Percentiles rank a stretch among this genome's conserved stretches.
Evolutionary conservation across 1,140 invertebrate genomes (phyloP).

Genomic region (Sesamia nonagrioides): DNA sequence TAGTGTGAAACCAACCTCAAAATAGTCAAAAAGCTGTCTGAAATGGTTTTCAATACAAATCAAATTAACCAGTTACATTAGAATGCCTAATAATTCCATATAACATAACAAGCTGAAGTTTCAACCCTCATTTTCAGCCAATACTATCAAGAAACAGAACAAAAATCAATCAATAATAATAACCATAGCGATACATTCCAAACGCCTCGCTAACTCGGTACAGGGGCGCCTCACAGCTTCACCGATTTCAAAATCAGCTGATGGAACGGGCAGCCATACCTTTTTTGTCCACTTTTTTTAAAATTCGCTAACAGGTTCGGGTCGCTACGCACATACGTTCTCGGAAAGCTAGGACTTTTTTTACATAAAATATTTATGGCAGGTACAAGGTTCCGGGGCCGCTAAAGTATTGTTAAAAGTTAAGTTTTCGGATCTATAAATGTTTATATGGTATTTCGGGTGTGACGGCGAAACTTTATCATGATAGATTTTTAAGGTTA

Average conservation of each 20-base stretch:
- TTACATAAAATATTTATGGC: slow-evolving; percentile 39
- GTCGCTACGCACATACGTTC: slow-evolving; percentile 60
- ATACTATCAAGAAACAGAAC: neutral
- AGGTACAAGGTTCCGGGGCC: slow-evolving; percentile 64
- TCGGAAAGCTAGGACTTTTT: slow-evolving; percentile 64
- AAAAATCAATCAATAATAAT: slow-evolving; percentile 7
- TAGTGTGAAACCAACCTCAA: neutral
- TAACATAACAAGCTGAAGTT: neutral
- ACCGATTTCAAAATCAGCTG: slow-evolving; percentile 70
- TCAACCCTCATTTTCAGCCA: neutral
- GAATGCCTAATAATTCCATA: neutral
- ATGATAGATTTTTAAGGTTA: neutral
- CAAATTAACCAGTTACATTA: neutral
- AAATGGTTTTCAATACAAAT: neutral
- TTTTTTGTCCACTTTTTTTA: slow-evolving; percentile 69
- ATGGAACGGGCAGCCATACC: slow-evolving; percentile 55
- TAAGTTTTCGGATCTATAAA: slow-evolving; percentile 18
- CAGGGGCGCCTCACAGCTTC: slow-evolving; percentile 69
- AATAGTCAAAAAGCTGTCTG: neutral
- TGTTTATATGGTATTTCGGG: slow-evolving; percentile 29
- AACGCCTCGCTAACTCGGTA: slow-evolving; percentile 56
- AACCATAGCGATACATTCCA: neutral
- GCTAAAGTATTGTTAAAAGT: slow-evolving; percentile 30
- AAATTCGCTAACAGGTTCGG: slow-evolving; percentile 70
- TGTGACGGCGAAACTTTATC: slow-evolving; percentile 21